Percentiles rank a stretch among this genome's conserved stretches.
These are phyloP conservation scores for Labeo catla DNA, from an alignment of 2,113 vertebrate genomes.

Conservation along the genomic window DNA sequence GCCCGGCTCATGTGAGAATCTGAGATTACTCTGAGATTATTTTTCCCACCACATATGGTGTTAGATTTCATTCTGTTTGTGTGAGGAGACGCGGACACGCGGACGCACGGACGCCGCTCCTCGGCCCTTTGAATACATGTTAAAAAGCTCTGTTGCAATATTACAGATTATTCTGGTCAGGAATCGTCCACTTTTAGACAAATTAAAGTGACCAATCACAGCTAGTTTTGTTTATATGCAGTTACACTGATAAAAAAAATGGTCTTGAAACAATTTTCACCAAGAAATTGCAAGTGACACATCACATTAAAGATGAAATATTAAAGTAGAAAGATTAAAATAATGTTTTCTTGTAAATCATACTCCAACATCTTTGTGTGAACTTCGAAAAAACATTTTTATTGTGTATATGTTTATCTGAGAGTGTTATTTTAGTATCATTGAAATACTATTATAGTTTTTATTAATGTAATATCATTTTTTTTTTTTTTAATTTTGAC, in stretches of 20 bases:
- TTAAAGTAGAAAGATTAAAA: too few species aligned
- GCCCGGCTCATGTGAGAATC: not conserved
- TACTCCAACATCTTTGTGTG: too few species aligned
- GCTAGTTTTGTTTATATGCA: not conserved
- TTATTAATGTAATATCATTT: too few species aligned
- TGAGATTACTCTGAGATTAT: conserved; percentile 17
- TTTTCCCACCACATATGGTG: conserved; percentile 22
- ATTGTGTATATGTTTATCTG: too few species aligned
- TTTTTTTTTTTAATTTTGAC: too few species aligned
- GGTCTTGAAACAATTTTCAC: too few species aligned
- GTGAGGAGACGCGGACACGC: not conserved
- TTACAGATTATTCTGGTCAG: not conserved
- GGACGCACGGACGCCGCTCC: not conserved
- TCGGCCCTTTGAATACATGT: not conserved
- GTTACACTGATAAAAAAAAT: not conserved
- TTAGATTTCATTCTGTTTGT: conserved; percentile 15
- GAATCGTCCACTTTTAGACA: not conserved
- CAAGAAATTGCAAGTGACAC: too few species aligned
- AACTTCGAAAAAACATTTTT: too few species aligned
- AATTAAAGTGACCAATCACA: not conserved
- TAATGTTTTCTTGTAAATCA: too few species aligned
- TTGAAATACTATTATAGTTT: too few species aligned
- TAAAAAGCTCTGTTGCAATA: not conserved
- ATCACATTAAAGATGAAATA: too few species aligned
- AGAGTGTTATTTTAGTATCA: too few species aligned